Evolutionary conservation across 2,888 invertebrate genomes (phyloP), one percentile per base, ranked within the genome.

Genomic region (Tetranychus piercei): DNA sequence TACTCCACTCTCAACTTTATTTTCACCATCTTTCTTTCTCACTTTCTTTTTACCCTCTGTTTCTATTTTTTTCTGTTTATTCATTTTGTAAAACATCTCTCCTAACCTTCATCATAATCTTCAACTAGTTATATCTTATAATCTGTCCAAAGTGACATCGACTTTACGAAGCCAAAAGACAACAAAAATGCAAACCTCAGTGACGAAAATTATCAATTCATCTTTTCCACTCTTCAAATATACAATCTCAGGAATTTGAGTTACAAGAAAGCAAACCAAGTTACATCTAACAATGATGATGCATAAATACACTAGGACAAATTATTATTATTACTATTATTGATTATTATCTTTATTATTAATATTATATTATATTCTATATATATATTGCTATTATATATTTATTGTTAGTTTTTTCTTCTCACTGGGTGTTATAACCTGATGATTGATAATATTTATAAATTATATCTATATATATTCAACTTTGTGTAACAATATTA

Each of bases 1-100:
- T 67, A 23, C 67, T 67, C 20, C 15, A 7, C 67, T 23, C 23
- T 67, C 67, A 8, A 8, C 67, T 67, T 22, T 23, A 8, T n/a
- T 67, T 7, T 22, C 20, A n/a, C 15, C 23, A 22, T 67, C 67
- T 67, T 23, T 67, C 23, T 8, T 8, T 67, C 67, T 67, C 67
- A 8, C 67, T 67, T 15, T 67, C 67, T 23, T n/a, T n/a, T n/a
- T n/a, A n/a, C n/a, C n/a, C 67, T 67, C 67, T 67, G 7, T 67
- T 23, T 23, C 67, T 67, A n/a, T n/a, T n/a, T n/a, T n/a, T n/a
- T n/a, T n/a, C n/a, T n/a, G n/a, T n/a, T n/a, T n/a, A n/a, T n/a
- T n/a, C n/a, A n/a, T n/a, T n/a, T n/a, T n/a, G n/a, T n/a, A n/a
- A n/a, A n/a, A n/a, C n/a, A n/a, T n/a, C n/a, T n/a, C n/a, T n/a